Evolutionary conservation across 2,797 vertebrate species (phyloP).

Genomic region (Limnodromus scolopaceus): DNA sequence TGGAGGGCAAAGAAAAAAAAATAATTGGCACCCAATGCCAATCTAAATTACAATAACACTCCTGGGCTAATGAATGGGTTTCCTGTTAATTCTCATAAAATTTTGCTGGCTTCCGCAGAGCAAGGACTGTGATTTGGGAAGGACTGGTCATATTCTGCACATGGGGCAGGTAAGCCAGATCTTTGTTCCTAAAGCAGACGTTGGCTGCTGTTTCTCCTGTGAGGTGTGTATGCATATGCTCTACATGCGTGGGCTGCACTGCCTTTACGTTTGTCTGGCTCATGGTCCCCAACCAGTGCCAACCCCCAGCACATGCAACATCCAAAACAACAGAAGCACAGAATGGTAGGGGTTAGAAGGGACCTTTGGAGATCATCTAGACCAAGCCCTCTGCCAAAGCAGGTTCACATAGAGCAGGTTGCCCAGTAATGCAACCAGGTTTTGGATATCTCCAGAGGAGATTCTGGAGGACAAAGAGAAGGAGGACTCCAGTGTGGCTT

Average conservation of each 20-base stretch:
- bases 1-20: neutral
- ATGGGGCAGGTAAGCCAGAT: accelerated
- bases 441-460: neutral
- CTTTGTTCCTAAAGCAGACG: neutral
- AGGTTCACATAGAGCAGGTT: neutral
- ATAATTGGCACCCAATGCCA: accelerated
- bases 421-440: neutral
- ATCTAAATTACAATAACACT: neutral
- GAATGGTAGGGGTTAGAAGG: neutral
- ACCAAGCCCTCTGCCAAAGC: neutral
- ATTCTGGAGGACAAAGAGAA: neutral
- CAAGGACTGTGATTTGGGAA: neutral
- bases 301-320: neutral
- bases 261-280: accelerated
- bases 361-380: neutral
- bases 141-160: accelerated
- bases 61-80: neutral
- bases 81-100: neutral
- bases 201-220: neutral
- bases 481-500: neutral
- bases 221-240: accelerated
- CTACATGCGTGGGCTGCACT: neutral
- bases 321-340: neutral
- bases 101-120: neutral
- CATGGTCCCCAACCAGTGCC: accelerated